Conservation (phyloP, 92 coral and sea anemone genomes). For the Porites evermanni region DNA sequence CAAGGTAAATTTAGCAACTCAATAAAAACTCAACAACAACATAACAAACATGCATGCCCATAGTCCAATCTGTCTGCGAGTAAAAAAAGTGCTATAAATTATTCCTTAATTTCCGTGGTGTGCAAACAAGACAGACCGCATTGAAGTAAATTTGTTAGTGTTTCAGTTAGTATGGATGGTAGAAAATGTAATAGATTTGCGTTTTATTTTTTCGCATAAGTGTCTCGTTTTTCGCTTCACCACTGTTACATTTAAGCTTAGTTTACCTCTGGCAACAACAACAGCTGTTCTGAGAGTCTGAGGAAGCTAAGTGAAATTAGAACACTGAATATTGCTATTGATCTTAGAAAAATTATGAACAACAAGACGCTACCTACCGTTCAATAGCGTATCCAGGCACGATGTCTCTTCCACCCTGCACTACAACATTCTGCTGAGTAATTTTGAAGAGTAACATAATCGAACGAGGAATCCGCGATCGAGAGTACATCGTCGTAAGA, state of each 20-base stretch:
- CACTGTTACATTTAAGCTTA: background rate
- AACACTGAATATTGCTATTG: too few relatives aligned
- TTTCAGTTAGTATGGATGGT: background rate
- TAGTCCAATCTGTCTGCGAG: too few relatives aligned
- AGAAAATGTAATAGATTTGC: background rate
- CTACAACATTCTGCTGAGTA: background rate
- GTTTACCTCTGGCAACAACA: background rate
- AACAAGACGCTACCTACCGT: slow-evolving; percentile 18
- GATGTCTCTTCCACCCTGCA: background rate
- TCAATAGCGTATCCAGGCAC: background rate
- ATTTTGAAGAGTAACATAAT: slow-evolving; percentile 9
- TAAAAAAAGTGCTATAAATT: background rate
- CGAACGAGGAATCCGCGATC: background rate
- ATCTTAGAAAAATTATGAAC: background rate
- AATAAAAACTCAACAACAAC: background rate
- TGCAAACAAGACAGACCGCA: background rate
- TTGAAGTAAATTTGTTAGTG: background rate
- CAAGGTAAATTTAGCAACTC: background rate
- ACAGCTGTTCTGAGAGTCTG: too few relatives aligned
- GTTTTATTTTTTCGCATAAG: background rate
- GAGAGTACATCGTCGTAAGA: background rate
- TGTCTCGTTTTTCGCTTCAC: background rate
- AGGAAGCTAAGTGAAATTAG: too few relatives aligned
- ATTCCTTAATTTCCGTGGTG: background rate
- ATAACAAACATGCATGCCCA: background rate